These are phyloP conservation scores for Harmothoe impar DNA, from an alignment of 2,888 invertebrate genomes.

Conservation along the genomic window DNA sequence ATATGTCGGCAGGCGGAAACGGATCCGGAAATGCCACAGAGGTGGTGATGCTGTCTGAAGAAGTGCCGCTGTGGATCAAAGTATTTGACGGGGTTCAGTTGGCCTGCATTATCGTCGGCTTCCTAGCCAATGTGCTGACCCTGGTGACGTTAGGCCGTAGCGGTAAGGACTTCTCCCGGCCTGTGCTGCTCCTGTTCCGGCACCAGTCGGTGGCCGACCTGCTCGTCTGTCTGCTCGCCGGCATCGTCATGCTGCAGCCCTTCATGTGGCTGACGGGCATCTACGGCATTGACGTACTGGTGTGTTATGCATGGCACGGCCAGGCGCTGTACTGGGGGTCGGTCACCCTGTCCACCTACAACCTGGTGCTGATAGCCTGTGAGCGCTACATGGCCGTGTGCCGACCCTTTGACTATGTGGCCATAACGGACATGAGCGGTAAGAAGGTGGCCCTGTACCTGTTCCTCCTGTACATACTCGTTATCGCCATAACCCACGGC, in stretches of 20 bases:
- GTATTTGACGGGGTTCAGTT: conserved; percentile 68
- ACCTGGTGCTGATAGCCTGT: conserved; percentile 67
- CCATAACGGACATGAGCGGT: conserved; percentile 18
- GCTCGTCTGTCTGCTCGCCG: conserved; percentile 65
- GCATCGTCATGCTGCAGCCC: conserved; percentile 68
- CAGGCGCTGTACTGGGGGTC: conserved; percentile 70
- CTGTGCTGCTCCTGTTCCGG: conserved; percentile 66
- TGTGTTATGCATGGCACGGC: conserved; percentile 70
- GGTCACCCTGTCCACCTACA: conserved; percentile 69
- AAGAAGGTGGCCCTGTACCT: conserved; percentile 58
- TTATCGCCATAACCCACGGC: conserved; percentile 67
- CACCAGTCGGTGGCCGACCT: conserved; percentile 69
- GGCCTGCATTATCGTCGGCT: conserved; percentile 64
- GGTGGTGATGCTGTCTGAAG: not conserved
- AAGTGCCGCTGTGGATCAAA: conserved; percentile 40
- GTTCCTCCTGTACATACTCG: conserved; percentile 64
- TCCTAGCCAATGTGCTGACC: conserved; percentile 67
- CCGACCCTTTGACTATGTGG: conserved; percentile 31
- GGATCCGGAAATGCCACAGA: not conserved
- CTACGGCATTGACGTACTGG: conserved; percentile 65
- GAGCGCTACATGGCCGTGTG: conserved; percentile 69
- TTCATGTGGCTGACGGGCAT: conserved; percentile 68
- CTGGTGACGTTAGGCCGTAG: conserved; percentile 64
- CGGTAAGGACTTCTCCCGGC: conserved; percentile 65
- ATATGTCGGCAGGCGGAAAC: not conserved